Evolutionary conservation across 2,797 vertebrate genomes (phyloP), one percentile per base, ranked within the genome.

Genomic region (Nyctibius grandis): DNA sequence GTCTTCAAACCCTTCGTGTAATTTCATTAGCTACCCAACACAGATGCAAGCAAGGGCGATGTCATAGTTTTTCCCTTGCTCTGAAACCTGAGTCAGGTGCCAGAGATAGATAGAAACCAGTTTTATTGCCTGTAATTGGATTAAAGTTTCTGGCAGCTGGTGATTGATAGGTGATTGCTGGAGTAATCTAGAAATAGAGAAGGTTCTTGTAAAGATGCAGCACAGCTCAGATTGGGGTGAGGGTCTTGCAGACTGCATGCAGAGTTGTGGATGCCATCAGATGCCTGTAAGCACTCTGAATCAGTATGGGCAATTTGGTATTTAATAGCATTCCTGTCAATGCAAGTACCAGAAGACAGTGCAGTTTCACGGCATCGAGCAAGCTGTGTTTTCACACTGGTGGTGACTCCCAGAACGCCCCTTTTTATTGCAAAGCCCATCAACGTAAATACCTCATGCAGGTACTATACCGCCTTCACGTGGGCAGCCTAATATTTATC

Each of bases 71-170:
- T n/a, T n/a, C n/a, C n/a, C 95, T 95, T 68, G 89, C 95, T 96
- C 96, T 97, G 98, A 98, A 98, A 98, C 96, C 95, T 92, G 95
- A 98, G 97, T 97, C 97, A 91, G 97, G 97, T 95, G 74, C 97
- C 97, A 97, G 96, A n/a, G n/a, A n/a, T n/a, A 97, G 97, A 98
- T 96, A 97, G 96, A 98, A 98, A 97, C 96, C 94, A 92, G 97
- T 97, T 98, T 98, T 97, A 97, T 95, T 97, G 97, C 96, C 95
- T 97, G 95, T 98, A 98, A 98, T 98, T 95, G 50, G 96, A 98
- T 98, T 98, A 97, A 97, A 97, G 95, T 92, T 97, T 94, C 96
- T 96, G 94, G 96, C 92, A 96, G 95, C 88, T 75, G 44, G 94
- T 96, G 94, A 98, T 98, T 97, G 68, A 98, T 97, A 97, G 85